Base-by-base conservation (phyloP, 92 coral and sea anemone genomes). In the Epizoanthus stellaris region DNA sequence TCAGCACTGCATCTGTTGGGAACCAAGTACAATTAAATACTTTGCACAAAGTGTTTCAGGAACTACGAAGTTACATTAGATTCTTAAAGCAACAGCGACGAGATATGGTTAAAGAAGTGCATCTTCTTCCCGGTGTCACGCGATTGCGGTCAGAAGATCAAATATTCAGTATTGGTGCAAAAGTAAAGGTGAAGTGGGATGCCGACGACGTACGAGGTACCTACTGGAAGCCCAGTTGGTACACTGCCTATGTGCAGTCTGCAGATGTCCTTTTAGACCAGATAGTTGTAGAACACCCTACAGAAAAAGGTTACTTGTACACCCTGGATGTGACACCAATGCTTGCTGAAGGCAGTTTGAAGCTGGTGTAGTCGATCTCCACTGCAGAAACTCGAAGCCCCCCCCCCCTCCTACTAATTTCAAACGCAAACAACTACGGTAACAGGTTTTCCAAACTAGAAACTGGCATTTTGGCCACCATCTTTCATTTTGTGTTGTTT, bases 211-310 rank as follows among this genome's bases (percentile, higher is more conserved):
- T 47, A 47, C 53, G 53, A 62, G 91, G 76, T 11, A 70, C 90
- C 63, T 70, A 76, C 34, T 88, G 91, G 88, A 85, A 82, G 38
- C 75, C 86, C 19, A 87, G 91, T 10, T 88, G 88, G 88, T 88
- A 88, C 84, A 84, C 49, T 23, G 91, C 91, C 14, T 82, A 82
- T 65, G 86, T 82, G 4, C 86, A 82, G 59, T 82, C 77, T 6
- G 38, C 21, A 9, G 86, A 82, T 47, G 10, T 42, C 47, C 52
- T 82, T 12, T 25, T 21, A 59, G 86, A 81, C 54, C 86, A 81
- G 45, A 81, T 81, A 12, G 73, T 52, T 45, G 69, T 81, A 15
- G 86, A 64, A 53, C 86, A 81, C 34, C 75, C 77, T 3, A 65
- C 56, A 23, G 77, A 81, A 81, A 75, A 75, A 64, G 86, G 77